Base-by-base conservation (phyloP, 2,888 invertebrate species). In the Heliconius ethilla region DNA sequence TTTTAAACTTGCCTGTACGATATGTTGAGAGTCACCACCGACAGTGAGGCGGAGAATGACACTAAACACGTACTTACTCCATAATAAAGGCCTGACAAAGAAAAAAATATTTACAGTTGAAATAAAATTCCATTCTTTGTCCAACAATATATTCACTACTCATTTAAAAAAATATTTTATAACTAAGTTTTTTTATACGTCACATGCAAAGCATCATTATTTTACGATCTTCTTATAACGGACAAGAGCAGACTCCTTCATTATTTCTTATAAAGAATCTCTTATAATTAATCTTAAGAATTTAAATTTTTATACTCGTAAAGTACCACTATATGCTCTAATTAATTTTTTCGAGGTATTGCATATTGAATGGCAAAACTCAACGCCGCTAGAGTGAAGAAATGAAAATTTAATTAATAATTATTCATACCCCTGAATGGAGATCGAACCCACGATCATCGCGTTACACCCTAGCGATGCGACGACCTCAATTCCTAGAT, bases 21-120 rank as follows among this genome's bases (percentile, higher is more conserved):
- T 87, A 98, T 96, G 90, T 97, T 98, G 81, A 98, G 94, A 3
- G 98, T 98, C 78, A 98, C 97, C 76, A 98, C 98, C 0, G 97
- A 97, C 75, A 97, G 93, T 0, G 97, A 97, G 1, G 97, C 97
- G 9, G 97, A 97, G 87, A 97, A 97, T 0, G 97, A 97, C 66
- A 97, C 97, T 83, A 97, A 91, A 84, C 97, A 97, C 85, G 97
- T 97, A 90, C 97, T 97, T 45, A 97, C 97, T 76, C 97, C 97
- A 85, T 97, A 97, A 89, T 97, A 97, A 85, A 97, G 93, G 92
- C 97, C 97, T 97, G 93, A 75, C 80, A 79, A 76, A 74, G 55
- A 77, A 76, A 75, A 25, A 72, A 67, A 70, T 67, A 29, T 75
- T 72, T 66, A 29, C 1, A 59, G 25, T 37, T 25, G 6, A 69